Evolutionary conservation across 2,888 invertebrate genomes (phyloP), one percentile per base, ranked within the genome.

Genomic region (Drosophila putrida): DNA sequence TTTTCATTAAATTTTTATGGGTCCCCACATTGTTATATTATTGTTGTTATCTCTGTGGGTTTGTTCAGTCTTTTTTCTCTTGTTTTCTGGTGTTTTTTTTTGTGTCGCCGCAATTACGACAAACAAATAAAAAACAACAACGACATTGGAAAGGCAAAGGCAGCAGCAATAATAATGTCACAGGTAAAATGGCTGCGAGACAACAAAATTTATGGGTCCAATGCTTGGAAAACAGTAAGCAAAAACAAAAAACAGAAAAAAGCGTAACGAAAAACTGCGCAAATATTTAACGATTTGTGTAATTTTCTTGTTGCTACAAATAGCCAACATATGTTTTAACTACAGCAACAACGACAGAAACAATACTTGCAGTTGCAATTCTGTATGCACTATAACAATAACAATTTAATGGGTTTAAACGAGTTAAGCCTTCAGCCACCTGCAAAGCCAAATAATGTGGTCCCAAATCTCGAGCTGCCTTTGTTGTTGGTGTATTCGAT

Each of bases 251-350:
- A n/a, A 15, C 43, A 28, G 61, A 64, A 51, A 31, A 53, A 47
- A 62, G 57, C 13, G 33, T 8, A 57, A 27, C 59, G 20, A 70
- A 68, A 62, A 44, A 38, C 53, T 62, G 64, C 43, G 71, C 89
- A 88, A 84, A 86, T 89, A 88, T 87, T 89, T 89, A 84, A 84
- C 84, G 83, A 87, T 84, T 84, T 84, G 89, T 89, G 89, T 84
- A 89, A 84, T 89, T 88, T 88, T 79, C 88, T 73, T 88, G 89
- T 87, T 84, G 82, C 61, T 82, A 84, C 88, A 84, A 87, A 84
- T 87, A 85, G 74, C 70, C 63, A 65, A 89, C 84, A 89, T 87
- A 85, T 89, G 89, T 89, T 87, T 82, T 63, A 71, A 71, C 60
- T 66, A 57, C 74, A 68, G 66, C 64, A 71, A 54, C 54, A 59